phyloP scores from a whole-genome alignment of 2,113 vertebrate genomes.

The Hippoglossus stenolepis region DNA sequence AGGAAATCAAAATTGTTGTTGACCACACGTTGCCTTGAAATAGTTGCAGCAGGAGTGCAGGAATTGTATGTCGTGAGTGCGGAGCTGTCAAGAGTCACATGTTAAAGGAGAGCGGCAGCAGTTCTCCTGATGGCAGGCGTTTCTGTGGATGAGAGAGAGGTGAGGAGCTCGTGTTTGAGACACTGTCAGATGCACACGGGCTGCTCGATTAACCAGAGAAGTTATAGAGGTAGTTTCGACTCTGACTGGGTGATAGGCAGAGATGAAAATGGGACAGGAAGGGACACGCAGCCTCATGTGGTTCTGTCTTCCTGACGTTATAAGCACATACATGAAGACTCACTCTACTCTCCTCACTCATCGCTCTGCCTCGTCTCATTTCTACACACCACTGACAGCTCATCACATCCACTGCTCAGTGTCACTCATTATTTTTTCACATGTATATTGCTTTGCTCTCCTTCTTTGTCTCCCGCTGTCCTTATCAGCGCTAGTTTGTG shows the following conservation, averaged over 20 bases:
- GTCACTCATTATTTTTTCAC: slow-evolving; percentile 58
- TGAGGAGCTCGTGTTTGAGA: neutral
- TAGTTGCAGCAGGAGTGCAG: neutral
- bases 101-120: slow-evolving; percentile 9
- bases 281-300: slow-evolving; percentile 1
- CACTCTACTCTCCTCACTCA: slow-evolving; percentile 1
- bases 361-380: slow-evolving; percentile 43
- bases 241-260: slow-evolving; percentile 35
- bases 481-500: slow-evolving; percentile 25
- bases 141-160: neutral
- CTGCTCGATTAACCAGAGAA: slow-evolving; percentile 22
- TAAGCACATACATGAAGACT: neutral
- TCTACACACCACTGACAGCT: slow-evolving; percentile 43
- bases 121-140: slow-evolving; percentile 10
- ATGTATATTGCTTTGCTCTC: slow-evolving; percentile 35
- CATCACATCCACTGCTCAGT: slow-evolving; percentile 44
- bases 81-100: slow-evolving; percentile 2
- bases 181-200: slow-evolving; percentile 17
- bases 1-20: neutral
- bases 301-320: neutral
- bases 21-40: neutral
- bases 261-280: slow-evolving; percentile 30
- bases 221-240: slow-evolving; percentile 4
- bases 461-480: slow-evolving; percentile 3
- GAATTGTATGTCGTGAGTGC: neutral